A percentile compares a stretch with the other conserved stretches of the same genome.
These are phyloP conservation scores for Molossus molossus DNA, from an alignment of 2,797 vertebrate species.

Conservation along the genomic window DNA sequence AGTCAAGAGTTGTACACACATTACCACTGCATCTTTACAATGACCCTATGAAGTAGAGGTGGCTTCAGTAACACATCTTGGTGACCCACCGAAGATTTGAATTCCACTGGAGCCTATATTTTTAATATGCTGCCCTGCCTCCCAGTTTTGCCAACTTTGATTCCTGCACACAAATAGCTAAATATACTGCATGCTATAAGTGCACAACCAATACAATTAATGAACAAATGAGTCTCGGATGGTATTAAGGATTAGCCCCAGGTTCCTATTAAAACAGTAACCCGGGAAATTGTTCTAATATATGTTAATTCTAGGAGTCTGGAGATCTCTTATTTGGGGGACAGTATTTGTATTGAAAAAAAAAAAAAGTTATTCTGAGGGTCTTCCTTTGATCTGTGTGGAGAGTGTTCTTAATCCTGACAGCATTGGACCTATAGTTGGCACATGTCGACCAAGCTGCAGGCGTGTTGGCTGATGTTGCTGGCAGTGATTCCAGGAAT, in stretches of 20 bases:
- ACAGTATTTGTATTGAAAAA: slow-evolving; percentile 58
- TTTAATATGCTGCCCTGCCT: not conserved
- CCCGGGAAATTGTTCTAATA: not conserved
- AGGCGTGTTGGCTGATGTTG: slow-evolving; percentile 80
- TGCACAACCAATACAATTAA: not conserved
- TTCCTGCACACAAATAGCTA: not conserved
- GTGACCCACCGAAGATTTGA: not conserved
- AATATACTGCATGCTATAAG: not conserved
- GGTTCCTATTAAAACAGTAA: not conserved
- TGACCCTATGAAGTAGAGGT: not conserved
- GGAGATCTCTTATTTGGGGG: slow-evolving; percentile 29
- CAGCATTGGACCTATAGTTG: slow-evolving; percentile 60
- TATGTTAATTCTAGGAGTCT: slow-evolving; percentile 35
- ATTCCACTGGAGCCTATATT: not conserved
- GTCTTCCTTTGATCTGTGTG: slow-evolving; percentile 76
- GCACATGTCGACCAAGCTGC: slow-evolving; percentile 72
- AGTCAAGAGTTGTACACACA: not conserved
- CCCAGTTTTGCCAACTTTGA: not conserved
- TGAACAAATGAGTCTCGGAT: not conserved
- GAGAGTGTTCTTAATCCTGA: slow-evolving; percentile 74
- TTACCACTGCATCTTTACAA: not conserved
- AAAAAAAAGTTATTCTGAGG: slow-evolving; percentile 19
- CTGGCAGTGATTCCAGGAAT: slow-evolving; percentile 76
- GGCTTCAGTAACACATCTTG: not conserved
- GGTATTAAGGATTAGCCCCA: not conserved